phyloP scores from a whole-genome alignment of 2,888 invertebrate genomes.

The Tetropium fuscum region DNA sequence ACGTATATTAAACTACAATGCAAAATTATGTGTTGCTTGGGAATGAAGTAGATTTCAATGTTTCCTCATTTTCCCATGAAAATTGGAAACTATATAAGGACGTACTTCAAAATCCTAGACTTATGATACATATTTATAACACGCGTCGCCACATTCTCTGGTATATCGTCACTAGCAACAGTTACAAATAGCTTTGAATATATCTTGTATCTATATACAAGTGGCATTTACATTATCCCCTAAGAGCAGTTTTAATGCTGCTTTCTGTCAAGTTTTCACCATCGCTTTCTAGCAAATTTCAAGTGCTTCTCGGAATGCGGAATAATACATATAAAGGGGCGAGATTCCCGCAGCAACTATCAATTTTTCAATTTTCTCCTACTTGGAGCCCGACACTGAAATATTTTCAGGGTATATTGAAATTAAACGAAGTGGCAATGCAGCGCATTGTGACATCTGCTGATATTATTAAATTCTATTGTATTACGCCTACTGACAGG shows the following conservation, averaged over 20 bases:
- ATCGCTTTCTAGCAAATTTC: conserved; percentile 19
- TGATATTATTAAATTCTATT: conserved; percentile 34
- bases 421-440: conserved; percentile 38
- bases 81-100: too few species aligned
- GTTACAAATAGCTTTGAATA: too few species aligned
- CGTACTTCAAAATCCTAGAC: too few species aligned
- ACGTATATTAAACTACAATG: too few species aligned
- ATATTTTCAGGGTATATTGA: conserved; percentile 36
- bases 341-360: conserved; percentile 22
- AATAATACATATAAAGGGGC: conserved; percentile 15
- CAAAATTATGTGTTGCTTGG: too few species aligned
- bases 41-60: too few species aligned
- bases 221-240: too few species aligned
- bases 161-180: too few species aligned
- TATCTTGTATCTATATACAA: too few species aligned
- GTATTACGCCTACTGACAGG: conserved; percentile 19
- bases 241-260: conserved; percentile 1
- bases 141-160: too few species aligned
- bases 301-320: conserved; percentile 23
- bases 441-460: conserved; percentile 32
- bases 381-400: conserved; percentile 26
- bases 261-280: conserved; percentile 11
- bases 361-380: conserved; percentile 32
- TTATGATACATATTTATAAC: too few species aligned
- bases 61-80: too few species aligned